phyloP scores from a whole-genome alignment of 2,113 vertebrate genomes.

The Xenopus tropicalis region UCB_Xtro_10.0 CM004443.2:125074501-125075000 shows the following conservation, averaged over 20 bases:
- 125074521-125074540: too few species aligned
- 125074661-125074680: constrained; percentile 33
- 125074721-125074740: constrained; percentile 40
- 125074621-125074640: not conserved
- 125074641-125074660: constrained; percentile 47
- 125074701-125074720: constrained; percentile 39
- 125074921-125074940: too few species aligned
- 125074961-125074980: too few species aligned
- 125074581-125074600: too few species aligned
- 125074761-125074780: constrained; percentile 52
- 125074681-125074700: constrained; percentile 31
- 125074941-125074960: too few species aligned
- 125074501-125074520: too few species aligned
- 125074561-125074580: too few species aligned
- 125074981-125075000: too few species aligned
- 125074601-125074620: too few species aligned
- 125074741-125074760: constrained; percentile 45
- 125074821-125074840: constrained; percentile 49
- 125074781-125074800: constrained; percentile 23
- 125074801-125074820: constrained; percentile 44
- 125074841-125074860: constrained; percentile 45
- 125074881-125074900: constrained; percentile 14
- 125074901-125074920: not conserved
- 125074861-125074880: constrained; percentile 38
- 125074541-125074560: too few species aligned